Evolutionary conservation across 2,888 invertebrate genomes (phyloP), one percentile per base, ranked within the genome.

Genomic region (Byasa hedistus): DNA sequence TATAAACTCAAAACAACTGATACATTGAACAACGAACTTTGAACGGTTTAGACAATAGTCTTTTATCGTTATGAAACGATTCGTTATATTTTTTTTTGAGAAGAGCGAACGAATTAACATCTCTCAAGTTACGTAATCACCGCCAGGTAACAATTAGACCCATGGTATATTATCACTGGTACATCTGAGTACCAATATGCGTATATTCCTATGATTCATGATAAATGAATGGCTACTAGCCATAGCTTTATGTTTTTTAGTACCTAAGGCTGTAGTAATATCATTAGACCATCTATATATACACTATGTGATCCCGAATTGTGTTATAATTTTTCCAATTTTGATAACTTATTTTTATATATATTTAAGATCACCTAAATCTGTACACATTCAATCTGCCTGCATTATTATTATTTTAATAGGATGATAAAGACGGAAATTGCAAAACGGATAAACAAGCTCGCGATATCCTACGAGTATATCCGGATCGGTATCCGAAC

Each of bases 1-100:
- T n/a, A 24, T 22, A 58, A 56, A 58, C 27, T 19, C 52, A 54
- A 59, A 54, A 64, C 64, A 64, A 58, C 51, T 54, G 54, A 44
- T 52, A 21, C 52, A 21, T n/a, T 7, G 52, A 44, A 44, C 2
- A 21, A 21, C 22, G 52, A 21, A 52, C 52, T 52, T 52, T 52
- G 52, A 52, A 21, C 52, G 52, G 5, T 2, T 52, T 21, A 44
- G n/a, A 52, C 44, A 52, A 52, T 52, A 52, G 52, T 21, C n/a
- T 19, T 52, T 52, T 32, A 32, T 32, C 7, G 8, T 52, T 52
- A 52, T 52, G 52, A 52, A 44, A 15, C 12, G 44, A 15, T 44
- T 19, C 44, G 19, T 44, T 44, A 44, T 15, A 4, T 44, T 44
- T 44, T 36, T 36, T 36, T 44, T 44, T 17, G 3, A 15, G 44